Evolutionary conservation across 2,113 vertebrate species (phyloP).

Genomic region (Alaudala cheleensis): DNA sequence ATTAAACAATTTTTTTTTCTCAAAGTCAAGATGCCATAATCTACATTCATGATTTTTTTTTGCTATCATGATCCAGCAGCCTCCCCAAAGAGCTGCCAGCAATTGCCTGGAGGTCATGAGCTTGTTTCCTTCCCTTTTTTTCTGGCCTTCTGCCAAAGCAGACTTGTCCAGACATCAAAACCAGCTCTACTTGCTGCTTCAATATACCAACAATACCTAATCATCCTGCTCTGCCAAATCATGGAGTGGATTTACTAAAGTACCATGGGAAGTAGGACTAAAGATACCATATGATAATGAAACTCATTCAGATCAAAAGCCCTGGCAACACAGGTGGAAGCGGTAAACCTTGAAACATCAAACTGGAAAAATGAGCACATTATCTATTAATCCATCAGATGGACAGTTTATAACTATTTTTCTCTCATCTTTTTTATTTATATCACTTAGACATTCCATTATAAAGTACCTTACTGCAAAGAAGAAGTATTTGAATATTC

Average conservation of each 20-base stretch:
- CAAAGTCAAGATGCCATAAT: not conserved
- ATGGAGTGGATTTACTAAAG: not conserved
- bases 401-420: not conserved
- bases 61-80: not conserved
- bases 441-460: not conserved
- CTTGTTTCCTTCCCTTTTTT: slow-evolving; percentile 44
- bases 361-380: not conserved
- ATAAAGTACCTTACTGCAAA: not conserved
- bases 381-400: not conserved
- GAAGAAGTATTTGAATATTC: not conserved
- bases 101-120: slow-evolving; percentile 32
- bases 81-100: not conserved
- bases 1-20: not conserved
- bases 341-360: not conserved
- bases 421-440: not conserved
- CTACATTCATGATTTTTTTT: not conserved
- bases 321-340: not conserved
- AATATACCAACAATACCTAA: not conserved
- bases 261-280: not conserved
- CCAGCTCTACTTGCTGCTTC: not conserved
- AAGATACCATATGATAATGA: not conserved
- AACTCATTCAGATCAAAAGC: not conserved
- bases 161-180: slow-evolving; percentile 42
- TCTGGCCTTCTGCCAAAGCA: slow-evolving; percentile 40
- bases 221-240: not conserved